Percentiles rank a stretch among this genome's conserved stretches.
Conservation (phyloP, 2,888 invertebrate species). For the Epinotia demarniana region DNA sequence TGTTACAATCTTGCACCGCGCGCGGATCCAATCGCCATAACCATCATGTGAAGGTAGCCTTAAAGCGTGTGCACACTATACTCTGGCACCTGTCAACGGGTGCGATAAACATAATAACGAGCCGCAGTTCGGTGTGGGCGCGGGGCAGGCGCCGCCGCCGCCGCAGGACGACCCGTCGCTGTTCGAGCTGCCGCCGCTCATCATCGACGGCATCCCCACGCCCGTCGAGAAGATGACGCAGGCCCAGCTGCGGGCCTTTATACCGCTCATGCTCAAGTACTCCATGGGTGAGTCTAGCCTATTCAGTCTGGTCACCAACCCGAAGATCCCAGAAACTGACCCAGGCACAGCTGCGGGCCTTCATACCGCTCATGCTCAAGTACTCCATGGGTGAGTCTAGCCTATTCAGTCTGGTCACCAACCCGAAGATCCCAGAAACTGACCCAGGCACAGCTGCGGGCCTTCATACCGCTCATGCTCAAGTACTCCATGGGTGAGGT, state of each 20-base stretch:
- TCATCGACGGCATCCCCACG: conserved; percentile 98
- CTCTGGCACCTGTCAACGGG: neutral
- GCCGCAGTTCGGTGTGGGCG: conserved; percentile 88
- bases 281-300: conserved; percentile 88
- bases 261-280: conserved; percentile 98
- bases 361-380: conserved; percentile 99
- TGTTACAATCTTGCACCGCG: no score
- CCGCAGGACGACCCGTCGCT: conserved; percentile 95
- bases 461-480: conserved; percentile 98
- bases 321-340: conserved; percentile 93
- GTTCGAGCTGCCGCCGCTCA: conserved; percentile 97
- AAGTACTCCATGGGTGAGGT: conserved; percentile 96
- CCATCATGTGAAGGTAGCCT: no score
- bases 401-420: no score
- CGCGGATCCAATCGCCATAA: no score
- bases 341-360: conserved; percentile 97
- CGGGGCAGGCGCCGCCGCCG: conserved; percentile 79
- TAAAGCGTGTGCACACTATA: no score
- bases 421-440: conserved; percentile 88
- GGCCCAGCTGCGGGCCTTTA: conserved; percentile 97
- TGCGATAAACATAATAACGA: conserved; percentile 44
- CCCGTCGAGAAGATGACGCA: conserved; percentile 99
- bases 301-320: no score
- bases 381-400: conserved; percentile 92
- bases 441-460: conserved; percentile 98